A percentile compares a stretch with the other conserved stretches of the same genome.
Evolutionary conservation across 2,797 vertebrate genomes (phyloP).

Genomic region (Sparidentex hasta): DNA sequence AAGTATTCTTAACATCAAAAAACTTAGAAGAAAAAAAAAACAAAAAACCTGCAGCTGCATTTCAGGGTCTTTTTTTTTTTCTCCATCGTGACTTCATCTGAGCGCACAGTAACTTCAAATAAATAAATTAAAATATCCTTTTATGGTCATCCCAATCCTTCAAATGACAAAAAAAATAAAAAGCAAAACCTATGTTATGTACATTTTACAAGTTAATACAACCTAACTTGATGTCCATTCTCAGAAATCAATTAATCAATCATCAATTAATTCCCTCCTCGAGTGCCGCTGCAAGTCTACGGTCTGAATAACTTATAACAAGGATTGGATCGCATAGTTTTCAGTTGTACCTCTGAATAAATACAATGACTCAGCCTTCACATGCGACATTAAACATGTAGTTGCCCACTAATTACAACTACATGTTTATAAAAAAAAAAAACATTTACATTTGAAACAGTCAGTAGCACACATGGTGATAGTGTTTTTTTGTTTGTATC

Average conservation of each 20-base stretch:
- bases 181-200: constrained; percentile 16
- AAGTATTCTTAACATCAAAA: constrained; percentile 27
- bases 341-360: constrained; percentile 28
- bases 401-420: background rate
- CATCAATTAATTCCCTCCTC: constrained; percentile 18
- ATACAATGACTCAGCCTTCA: constrained; percentile 24
- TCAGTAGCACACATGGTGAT: background rate
- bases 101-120: constrained; percentile 48
- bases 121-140: constrained; percentile 62
- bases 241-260: constrained; percentile 29
- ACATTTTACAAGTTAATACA: constrained; percentile 32
- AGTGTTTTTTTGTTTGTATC: background rate
- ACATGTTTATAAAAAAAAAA: background rate
- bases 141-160: constrained; percentile 51
- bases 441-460: constrained; percentile 17
- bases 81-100: constrained; percentile 38
- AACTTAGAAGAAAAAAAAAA: constrained; percentile 29
- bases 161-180: background rate
- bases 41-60: constrained; percentile 42
- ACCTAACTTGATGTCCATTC: constrained; percentile 17
- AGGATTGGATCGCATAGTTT: constrained; percentile 19
- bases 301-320: constrained; percentile 6
- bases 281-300: constrained; percentile 5
- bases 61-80: constrained; percentile 16
- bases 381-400: constrained; percentile 13